These are phyloP conservation scores for Euthynnus affinis DNA, from an alignment of 2,797 vertebrate species.

Conservation along the genomic window DNA sequence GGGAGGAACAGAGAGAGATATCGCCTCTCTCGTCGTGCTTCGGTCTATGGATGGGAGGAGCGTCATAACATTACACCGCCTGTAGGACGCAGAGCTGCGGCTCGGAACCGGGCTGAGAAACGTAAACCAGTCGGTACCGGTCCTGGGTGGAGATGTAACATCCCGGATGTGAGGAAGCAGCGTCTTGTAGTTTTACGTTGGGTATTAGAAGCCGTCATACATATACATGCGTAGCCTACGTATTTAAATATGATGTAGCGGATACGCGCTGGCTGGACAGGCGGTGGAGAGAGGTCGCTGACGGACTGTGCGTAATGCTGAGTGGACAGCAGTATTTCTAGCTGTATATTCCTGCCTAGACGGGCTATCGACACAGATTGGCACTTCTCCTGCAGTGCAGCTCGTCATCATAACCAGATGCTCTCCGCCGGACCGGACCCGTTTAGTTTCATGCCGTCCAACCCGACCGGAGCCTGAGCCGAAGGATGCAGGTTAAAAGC, in stretches of 20 bases:
- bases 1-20: not conserved
- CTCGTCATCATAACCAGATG: slow-evolving; percentile 77
- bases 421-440: slow-evolving; percentile 75
- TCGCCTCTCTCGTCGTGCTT: slow-evolving; percentile 12
- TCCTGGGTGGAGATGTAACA: slow-evolving; percentile 33
- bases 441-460: slow-evolving; percentile 73
- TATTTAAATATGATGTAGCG: slow-evolving; percentile 62
- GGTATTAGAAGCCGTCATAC: slow-evolving; percentile 41
- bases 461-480: slow-evolving; percentile 76
- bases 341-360: slow-evolving; percentile 40
- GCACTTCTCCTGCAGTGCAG: slow-evolving; percentile 66
- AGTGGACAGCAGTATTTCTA: slow-evolving; percentile 64
- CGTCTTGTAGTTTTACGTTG: slow-evolving; percentile 50
- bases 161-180: slow-evolving; percentile 53
- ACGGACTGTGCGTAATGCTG: slow-evolving; percentile 72
- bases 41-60: slow-evolving; percentile 58
- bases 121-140: slow-evolving; percentile 41
- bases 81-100: slow-evolving; percentile 63
- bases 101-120: slow-evolving; percentile 55
- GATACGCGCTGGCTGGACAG: slow-evolving; percentile 55
- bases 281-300: slow-evolving; percentile 60
- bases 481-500: slow-evolving; percentile 90
- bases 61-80: slow-evolving; percentile 34
- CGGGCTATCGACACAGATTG: slow-evolving; percentile 41
- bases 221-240: slow-evolving; percentile 44